Percentiles rank a stretch among this genome's conserved stretches.
Evolutionary conservation across 2,113 vertebrate genomes (phyloP).

Genomic region (Siniperca chuatsi): DNA sequence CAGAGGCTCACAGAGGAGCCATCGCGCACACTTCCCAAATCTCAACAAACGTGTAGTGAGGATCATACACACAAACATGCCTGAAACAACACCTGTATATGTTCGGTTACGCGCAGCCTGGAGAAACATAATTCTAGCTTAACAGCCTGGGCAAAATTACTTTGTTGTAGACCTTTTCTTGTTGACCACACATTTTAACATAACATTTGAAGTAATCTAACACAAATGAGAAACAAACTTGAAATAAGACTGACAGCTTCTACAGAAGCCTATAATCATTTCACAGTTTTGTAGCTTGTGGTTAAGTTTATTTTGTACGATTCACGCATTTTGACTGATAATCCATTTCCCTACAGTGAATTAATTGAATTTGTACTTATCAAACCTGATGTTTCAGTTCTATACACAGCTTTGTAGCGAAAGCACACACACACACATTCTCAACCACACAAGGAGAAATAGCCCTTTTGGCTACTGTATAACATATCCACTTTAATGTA

Average conservation of each 20-base stretch:
- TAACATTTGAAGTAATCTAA: neutral
- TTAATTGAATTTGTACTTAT: constrained; percentile 16
- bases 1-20: neutral
- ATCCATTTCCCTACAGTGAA: constrained; percentile 16
- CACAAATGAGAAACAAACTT: neutral
- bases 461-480: constrained; percentile 4
- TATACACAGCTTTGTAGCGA: constrained; percentile 4
- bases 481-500: constrained; percentile 26
- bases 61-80: too few species aligned
- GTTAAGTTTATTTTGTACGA: constrained; percentile 2
- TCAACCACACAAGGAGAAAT: constrained; percentile 20
- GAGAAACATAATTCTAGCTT: too few species aligned
- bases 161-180: neutral
- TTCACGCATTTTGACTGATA: constrained; percentile 31
- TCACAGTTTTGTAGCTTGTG: constrained; percentile 9
- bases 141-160: neutral
- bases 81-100: too few species aligned
- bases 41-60: too few species aligned
- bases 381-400: neutral
- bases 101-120: too few species aligned
- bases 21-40: too few species aligned
- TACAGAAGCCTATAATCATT: neutral
- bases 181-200: neutral
- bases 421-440: neutral
- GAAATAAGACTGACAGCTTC: neutral